Base-by-base conservation (phyloP, 2,113 vertebrate genomes). In the Chloropsis cyanopogon region DNA sequence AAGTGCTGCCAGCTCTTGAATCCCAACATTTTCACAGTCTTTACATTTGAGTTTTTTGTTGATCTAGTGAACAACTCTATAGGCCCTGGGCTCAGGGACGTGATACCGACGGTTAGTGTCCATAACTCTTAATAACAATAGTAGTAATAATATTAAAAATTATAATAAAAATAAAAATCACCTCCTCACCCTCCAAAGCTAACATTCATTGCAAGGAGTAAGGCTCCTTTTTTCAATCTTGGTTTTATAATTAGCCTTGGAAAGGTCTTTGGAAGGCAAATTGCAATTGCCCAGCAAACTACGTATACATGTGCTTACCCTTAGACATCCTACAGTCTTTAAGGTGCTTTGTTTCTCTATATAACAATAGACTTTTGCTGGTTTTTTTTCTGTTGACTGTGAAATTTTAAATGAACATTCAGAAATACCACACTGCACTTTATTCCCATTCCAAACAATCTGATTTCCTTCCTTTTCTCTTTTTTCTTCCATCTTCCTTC, bases 151-250 rank as follows among this genome's bases (percentile, higher is more conserved):
- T 10, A n/a, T 20, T 10, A 37, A 23, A 46, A 69, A 50, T 21
- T 22, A 14, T 1, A 52, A 53, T 7, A 35, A 15, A 11, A 70
- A 21, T 6, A 10, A 22, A 69, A 42, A 47, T n/a, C 56, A 28
- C 18, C 7, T 59, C 50, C 9, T 6, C 7, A 25, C 10, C 5
- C 2, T 28, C 11, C 5, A 56, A 86, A 21, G 2, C 0, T 3
- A 46, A 53, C 26, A 59, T 26, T 75, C 1, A 4, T 24, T 59
- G 13, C 3, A 37, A 73, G 29, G 5, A 46, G 18, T 29, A 46
- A 65, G 8, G 9, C 1, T 83, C 6, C 2, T 49, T 44, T 85
- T 59, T 42, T 53, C 50, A 77, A 6, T 21, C 4, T 52, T 7
- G 7, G 6, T 25, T 35, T 50, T 78, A 35, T 63, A 66, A 42